These are phyloP conservation scores for Leptinotarsa juncta DNA, from an alignment of 2,888 invertebrate species.

Conservation along the genomic window DNA sequence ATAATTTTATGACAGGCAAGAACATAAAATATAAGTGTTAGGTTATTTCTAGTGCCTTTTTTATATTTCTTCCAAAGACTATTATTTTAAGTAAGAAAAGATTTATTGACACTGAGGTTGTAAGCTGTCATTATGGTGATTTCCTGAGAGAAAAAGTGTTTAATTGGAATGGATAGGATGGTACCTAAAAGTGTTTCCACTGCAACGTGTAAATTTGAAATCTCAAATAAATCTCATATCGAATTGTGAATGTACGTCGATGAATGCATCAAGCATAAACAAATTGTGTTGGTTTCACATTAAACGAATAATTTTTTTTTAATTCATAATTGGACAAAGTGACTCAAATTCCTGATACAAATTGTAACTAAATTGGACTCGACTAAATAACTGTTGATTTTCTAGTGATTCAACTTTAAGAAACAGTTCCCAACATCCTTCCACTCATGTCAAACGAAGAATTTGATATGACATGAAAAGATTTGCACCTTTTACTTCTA, in stretches of 20 bases:
- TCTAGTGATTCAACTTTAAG: conserved; percentile 32
- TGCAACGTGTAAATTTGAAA: too few species aligned
- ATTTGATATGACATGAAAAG: conserved; percentile 36
- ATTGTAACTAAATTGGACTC: too few species aligned
- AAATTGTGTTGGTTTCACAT: too few species aligned
- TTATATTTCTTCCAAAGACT: not conserved
- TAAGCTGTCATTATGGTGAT: conserved; percentile 13
- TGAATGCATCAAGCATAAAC: too few species aligned
- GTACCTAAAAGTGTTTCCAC: not conserved
- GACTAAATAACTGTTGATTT: not conserved
- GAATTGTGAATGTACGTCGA: too few species aligned
- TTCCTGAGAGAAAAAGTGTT: conserved; percentile 2
- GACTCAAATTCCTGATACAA: too few species aligned
- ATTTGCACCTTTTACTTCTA: conserved; percentile 34
- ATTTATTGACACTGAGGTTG: conserved; percentile 13
- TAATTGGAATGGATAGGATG: conserved; percentile 18
- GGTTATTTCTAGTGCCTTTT: conserved; percentile 1
- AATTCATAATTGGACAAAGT: too few species aligned
- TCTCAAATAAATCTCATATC: too few species aligned
- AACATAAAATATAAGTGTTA: not conserved
- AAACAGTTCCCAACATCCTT: conserved; percentile 30
- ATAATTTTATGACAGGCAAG: not conserved
- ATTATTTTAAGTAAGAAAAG: conserved; percentile 1
- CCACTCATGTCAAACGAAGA: conserved; percentile 33
- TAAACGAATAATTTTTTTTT: too few species aligned